Evolutionary conservation across 2,888 invertebrate genomes (phyloP).

Genomic region (Invenusta paracnida): DNA sequence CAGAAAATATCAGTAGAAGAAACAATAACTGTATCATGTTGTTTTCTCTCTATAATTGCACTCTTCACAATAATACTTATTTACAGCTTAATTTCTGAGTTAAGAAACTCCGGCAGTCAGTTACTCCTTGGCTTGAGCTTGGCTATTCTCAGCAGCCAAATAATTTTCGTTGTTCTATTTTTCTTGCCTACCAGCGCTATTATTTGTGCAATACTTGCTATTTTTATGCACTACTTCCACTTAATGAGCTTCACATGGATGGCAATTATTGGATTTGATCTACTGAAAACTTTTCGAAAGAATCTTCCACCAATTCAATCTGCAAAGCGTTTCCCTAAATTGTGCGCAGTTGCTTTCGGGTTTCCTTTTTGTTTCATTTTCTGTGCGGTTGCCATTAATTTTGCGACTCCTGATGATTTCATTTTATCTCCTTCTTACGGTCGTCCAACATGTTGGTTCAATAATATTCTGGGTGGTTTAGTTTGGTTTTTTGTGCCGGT

Average conservation of each 20-base stretch:
- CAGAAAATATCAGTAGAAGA: too few species aligned
- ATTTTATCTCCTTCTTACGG: neutral
- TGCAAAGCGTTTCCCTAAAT: too few species aligned
- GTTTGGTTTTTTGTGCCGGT: neutral
- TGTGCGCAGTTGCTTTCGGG: neutral
- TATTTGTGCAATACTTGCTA: neutral
- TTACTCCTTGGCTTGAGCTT: too few species aligned
- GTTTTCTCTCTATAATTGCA: too few species aligned
- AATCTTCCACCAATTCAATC: neutral
- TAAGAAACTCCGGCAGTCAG: too few species aligned
- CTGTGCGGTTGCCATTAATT: neutral
- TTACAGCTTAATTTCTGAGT: too few species aligned
- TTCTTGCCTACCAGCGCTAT: too few species aligned
- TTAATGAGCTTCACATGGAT: neutral
- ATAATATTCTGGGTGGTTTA: neutral
- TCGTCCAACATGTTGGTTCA: neutral
- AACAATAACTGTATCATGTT: too few species aligned
- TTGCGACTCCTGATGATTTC: neutral
- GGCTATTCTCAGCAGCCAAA: too few species aligned
- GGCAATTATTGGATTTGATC: neutral
- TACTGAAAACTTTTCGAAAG: neutral
- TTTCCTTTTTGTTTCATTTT: too few species aligned
- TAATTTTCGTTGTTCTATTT: too few species aligned
- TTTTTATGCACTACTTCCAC: neutral
- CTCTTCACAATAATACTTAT: too few species aligned